These are phyloP conservation scores for Plectrocnemia conspersa DNA, from an alignment of 1,140 invertebrate species.

Conservation along the genomic window DNA sequence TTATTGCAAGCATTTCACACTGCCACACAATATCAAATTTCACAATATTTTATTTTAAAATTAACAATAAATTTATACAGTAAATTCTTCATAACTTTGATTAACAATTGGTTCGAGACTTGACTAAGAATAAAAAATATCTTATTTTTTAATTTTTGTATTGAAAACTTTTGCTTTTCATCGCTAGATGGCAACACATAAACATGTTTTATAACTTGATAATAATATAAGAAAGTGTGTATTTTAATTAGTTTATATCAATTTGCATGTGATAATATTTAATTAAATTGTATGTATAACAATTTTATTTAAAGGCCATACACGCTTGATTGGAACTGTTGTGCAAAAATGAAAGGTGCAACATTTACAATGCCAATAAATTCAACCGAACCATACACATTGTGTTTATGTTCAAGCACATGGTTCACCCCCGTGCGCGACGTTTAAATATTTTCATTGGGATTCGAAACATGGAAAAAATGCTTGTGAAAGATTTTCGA, in stretches of 20 bases:
- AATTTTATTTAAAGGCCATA: neutral
- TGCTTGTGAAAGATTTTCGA: slow-evolving; percentile 25
- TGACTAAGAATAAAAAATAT: neutral
- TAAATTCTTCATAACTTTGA: neutral
- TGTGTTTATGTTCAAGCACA: slow-evolving; percentile 1
- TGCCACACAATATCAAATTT: no score
- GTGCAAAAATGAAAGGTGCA: slow-evolving; percentile 21
- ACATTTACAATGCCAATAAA: slow-evolving; percentile 22
- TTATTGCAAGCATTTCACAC: no score
- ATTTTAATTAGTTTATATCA: no score
- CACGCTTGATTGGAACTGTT: neutral
- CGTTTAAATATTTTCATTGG: slow-evolving; percentile 21
- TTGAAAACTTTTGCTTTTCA: slow-evolving; percentile 5
- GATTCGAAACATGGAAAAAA: slow-evolving; percentile 10
- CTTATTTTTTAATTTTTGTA: neutral
- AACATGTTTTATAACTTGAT: no score
- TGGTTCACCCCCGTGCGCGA: neutral
- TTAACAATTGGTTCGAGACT: neutral
- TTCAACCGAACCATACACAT: slow-evolving; percentile 4
- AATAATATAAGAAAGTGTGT: no score
- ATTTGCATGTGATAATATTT: neutral
- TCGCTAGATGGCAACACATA: neutral
- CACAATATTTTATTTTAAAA: no score
- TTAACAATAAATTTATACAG: no score
- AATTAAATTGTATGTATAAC: neutral